Base-by-base conservation (phyloP, 2,113 vertebrate genomes). In the Nothoprocta perdicaria region DNA sequence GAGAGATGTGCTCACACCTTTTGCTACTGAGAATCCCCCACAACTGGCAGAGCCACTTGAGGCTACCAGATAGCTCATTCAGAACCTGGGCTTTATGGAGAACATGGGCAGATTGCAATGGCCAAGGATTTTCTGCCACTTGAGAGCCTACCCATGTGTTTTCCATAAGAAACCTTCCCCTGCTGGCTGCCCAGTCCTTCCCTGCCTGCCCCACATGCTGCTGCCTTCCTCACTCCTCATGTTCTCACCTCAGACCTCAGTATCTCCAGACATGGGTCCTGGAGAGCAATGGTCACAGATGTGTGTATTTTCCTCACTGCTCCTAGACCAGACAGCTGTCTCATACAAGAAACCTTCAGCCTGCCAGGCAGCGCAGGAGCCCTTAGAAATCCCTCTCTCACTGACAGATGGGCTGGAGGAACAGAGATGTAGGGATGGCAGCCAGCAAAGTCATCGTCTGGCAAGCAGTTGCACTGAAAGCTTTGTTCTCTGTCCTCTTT, bases 1-100 rank as follows among this genome's bases (percentile, higher is more conserved):
- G 15, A 9, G 18, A 0, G 0, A 8, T 13, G 16, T 12, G 10
- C 65, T 63, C 55, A 41, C 14, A 40, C 40, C 2, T 33, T 53
- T 69, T 53, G 50, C 26, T 68, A 18, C 53, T 60, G 61, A 29
- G 46, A 35, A 69, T 23, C 69, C 27, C 40, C 55, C 26, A 17
- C 2, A 10, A 19, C 6, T 50, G 40, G 21, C 38, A 55, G 52
- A 29, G 52, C 26, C 26, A 16, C 29, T 55, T 55, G 27, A 27
- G 27, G 27, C 29, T 55, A 55, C 53, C 27, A 55, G 15, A 26
- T 16, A 55, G 23, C 53, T 29, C 53, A 29, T 55, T 29, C 53
- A 55, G 53, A 55, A 29, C 27, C 29, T 55, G 53, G 26, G 27
- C 27, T 55, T 29, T 29, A 55, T 29, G 53, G 53, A 55, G 27